A percentile compares a stretch with the other conserved stretches of the same genome.
phyloP scores from a whole-genome alignment of 2,797 vertebrate species.

The Jordanella pulchra region DNA sequence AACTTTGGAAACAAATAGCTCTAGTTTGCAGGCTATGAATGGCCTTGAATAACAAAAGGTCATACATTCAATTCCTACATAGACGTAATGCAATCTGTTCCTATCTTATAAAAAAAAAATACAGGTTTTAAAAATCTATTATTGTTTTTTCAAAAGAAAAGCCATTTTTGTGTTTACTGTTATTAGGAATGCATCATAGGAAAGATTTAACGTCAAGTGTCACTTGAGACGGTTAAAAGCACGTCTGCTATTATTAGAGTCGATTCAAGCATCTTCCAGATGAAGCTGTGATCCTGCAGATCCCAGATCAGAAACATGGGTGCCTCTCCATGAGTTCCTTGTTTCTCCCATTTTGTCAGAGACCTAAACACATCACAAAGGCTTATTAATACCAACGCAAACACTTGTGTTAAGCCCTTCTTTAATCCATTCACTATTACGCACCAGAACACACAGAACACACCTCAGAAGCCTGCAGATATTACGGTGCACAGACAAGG shows the following conservation, averaged over 20 bases:
- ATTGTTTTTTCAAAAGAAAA: not conserved
- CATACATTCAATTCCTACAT: not conserved
- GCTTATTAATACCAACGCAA: too few relatives aligned
- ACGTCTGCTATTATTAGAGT: slow-evolving; percentile 45
- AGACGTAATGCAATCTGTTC: not conserved
- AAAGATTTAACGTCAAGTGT: slow-evolving; percentile 3
- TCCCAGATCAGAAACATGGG: slow-evolving; percentile 65
- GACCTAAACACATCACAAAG: slow-evolving; percentile 63
- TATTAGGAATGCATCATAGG: slow-evolving; percentile 2
- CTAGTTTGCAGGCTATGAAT: not conserved
- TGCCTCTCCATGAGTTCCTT: slow-evolving; percentile 50
- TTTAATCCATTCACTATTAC: slow-evolving; percentile 44
- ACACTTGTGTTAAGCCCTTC: slow-evolving; percentile 56
- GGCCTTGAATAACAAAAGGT: not conserved
- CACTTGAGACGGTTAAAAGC: not conserved
- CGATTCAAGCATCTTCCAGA: slow-evolving; percentile 64
- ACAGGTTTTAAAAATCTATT: not conserved
- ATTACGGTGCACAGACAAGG: slow-evolving; percentile 12
- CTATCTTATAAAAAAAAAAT: not conserved
- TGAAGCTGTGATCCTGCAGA: slow-evolving; percentile 72
- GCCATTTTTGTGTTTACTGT: not conserved
- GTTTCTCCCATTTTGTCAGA: slow-evolving; percentile 69
- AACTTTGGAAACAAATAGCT: not conserved
- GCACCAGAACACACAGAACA: slow-evolving; percentile 54
- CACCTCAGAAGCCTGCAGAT: slow-evolving; percentile 31